Evolutionary conservation across 2,797 vertebrate genomes (phyloP).

Genomic region (Euphonia xanthogaster): DNA sequence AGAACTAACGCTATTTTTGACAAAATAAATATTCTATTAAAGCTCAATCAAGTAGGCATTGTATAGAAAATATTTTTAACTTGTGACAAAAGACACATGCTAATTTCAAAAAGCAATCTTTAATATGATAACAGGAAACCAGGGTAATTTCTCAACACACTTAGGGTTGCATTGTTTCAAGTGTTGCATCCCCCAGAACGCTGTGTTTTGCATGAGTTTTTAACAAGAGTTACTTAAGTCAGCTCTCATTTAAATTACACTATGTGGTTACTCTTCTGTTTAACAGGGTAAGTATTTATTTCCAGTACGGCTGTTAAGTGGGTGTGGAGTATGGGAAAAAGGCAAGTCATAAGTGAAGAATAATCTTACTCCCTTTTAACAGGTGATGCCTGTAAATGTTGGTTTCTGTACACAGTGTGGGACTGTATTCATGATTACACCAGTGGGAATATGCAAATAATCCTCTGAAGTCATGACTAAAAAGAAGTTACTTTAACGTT

Average conservation of each 20-base stretch:
- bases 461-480: neutral
- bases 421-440: neutral
- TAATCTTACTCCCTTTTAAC: neutral
- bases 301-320: neutral
- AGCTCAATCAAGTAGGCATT: neutral
- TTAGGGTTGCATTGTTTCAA: neutral
- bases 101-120: neutral
- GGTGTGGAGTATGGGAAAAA: neutral
- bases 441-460: neutral
- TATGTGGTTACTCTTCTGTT: neutral
- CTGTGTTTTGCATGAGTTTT: neutral
- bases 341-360: neutral
- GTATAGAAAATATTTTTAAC: neutral
- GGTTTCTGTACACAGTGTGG: neutral
- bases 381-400: neutral
- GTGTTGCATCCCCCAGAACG: neutral
- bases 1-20: neutral
- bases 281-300: neutral
- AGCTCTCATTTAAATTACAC: neutral
- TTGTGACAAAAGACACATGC: neutral
- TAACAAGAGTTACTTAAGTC: neutral
- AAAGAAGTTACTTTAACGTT: neutral
- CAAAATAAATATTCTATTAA: slow-evolving; percentile 20
- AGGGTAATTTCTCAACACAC: neutral
- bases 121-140: neutral